phyloP scores from a whole-genome alignment of 2,113 vertebrate genomes.

The Hippopotamus amphibius region DNA sequence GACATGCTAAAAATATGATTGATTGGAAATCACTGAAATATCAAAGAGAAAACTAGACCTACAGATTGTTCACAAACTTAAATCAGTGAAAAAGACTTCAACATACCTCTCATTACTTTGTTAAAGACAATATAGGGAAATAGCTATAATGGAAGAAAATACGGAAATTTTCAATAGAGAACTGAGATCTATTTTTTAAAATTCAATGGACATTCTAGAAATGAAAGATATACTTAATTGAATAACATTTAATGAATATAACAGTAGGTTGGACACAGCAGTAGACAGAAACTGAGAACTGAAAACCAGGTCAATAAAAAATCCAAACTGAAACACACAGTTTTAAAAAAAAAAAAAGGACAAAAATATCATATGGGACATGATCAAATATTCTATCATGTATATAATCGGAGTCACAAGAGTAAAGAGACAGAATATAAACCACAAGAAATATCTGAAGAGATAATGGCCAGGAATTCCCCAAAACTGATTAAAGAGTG shows the following conservation, averaged over 20 bases:
- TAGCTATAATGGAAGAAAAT: background rate
- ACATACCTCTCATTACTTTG: background rate
- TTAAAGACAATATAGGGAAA: background rate
- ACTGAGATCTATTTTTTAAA: background rate
- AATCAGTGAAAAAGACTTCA: background rate
- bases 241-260: background rate
- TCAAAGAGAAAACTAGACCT: background rate
- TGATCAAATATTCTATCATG: background rate
- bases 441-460: background rate
- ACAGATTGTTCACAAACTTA: background rate
- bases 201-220: background rate
- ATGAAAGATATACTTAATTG: background rate
- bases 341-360: background rate
- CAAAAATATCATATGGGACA: background rate
- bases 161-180: background rate
- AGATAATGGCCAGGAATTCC: background rate
- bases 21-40: background rate
- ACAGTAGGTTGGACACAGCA: background rate
- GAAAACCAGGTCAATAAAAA: slow-evolving; percentile 7
- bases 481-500: background rate
- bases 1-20: background rate
- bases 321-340: background rate
- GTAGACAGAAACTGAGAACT: background rate
- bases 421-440: background rate
- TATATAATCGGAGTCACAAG: background rate